These are phyloP conservation scores for Morphnarchus princeps DNA, from an alignment of 2,113 vertebrate genomes.

Conservation along the genomic window DNA sequence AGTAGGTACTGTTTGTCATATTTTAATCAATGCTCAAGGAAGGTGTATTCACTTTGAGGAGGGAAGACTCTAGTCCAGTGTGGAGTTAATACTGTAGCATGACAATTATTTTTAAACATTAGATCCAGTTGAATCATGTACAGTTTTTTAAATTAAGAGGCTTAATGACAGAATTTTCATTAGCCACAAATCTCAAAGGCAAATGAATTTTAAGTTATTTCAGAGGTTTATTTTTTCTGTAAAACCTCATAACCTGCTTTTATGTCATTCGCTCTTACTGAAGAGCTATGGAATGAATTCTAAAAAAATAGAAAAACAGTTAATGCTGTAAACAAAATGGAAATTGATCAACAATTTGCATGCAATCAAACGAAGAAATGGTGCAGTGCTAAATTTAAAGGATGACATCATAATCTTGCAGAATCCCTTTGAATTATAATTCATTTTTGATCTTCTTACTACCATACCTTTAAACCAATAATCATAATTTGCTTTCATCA, in stretches of 20 bases:
- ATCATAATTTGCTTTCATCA: not conserved
- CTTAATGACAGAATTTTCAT: constrained; percentile 39
- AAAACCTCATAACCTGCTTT: constrained; percentile 21
- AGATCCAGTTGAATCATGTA: not conserved
- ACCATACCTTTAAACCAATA: not conserved
- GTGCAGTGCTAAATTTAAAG: not conserved
- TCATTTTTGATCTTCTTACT: not conserved
- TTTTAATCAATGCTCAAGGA: not conserved
- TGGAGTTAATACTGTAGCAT: not conserved
- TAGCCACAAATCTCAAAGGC: constrained; percentile 7
- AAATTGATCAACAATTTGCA: not conserved
- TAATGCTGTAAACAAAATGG: not conserved
- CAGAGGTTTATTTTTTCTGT: not conserved
- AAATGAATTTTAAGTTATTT: constrained; percentile 16
- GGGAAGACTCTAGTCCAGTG: not conserved
- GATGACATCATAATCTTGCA: not conserved
- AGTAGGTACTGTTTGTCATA: not conserved
- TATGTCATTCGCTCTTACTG: not conserved
- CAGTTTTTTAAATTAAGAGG: constrained; percentile 13
- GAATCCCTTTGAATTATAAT: not conserved
- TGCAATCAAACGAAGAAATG: not conserved
- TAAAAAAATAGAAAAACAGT: not conserved
- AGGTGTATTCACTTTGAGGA: not conserved
- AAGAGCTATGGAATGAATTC: not conserved
- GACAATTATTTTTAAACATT: constrained; percentile 7